A percentile compares a stretch with the other conserved stretches of the same genome.
Conservation (phyloP, 1,140 invertebrate species). For the Contarinia nasturtii region DNA sequence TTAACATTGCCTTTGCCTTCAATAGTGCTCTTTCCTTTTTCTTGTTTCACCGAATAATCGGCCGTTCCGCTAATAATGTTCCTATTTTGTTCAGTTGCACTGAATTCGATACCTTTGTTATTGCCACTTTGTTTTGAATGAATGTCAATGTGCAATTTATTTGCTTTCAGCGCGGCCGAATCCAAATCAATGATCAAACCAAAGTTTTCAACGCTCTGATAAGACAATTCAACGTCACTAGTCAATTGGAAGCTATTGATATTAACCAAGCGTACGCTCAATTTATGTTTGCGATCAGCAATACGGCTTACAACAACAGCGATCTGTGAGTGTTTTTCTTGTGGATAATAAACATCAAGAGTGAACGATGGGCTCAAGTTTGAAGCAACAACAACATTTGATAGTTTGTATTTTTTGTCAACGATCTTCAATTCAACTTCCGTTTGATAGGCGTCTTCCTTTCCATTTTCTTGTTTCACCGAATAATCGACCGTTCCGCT, state of each 20-base stretch:
- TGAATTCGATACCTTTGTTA: conserved; percentile 38
- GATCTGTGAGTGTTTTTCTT: conserved; percentile 28
- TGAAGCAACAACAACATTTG: conserved; percentile 25
- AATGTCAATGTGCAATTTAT: conserved; percentile 42
- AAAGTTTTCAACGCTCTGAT: conserved; percentile 42
- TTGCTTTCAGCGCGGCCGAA: conserved; percentile 38
- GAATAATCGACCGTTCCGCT: conserved; percentile 43
- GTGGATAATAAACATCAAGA: conserved; percentile 7
- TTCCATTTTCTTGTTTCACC: conserved; percentile 44
- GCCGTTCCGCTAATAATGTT: conserved; percentile 41
- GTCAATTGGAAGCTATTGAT: conserved; percentile 29
- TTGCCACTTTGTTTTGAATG: conserved; percentile 35
- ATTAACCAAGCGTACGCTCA: conserved; percentile 30
- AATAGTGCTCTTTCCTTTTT: conserved; percentile 44
- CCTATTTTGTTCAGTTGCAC: conserved; percentile 37
- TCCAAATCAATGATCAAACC: conserved; percentile 38
- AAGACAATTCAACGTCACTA: conserved; percentile 29
- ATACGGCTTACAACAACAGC: conserved; percentile 30
- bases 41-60: conserved; percentile 45
- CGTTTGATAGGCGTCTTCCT: too few relatives aligned
- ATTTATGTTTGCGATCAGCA: conserved; percentile 32
- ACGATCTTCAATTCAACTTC: too few relatives aligned
- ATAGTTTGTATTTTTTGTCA: conserved; percentile 28
- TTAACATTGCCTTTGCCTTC: conserved; percentile 40
- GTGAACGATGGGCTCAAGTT: conserved; percentile 8